A percentile compares a stretch with the other conserved stretches of the same genome.
These are phyloP conservation scores for Brachionus plicatilis DNA, from an alignment of 1,140 invertebrate genomes.

Conservation along the genomic window DNA sequence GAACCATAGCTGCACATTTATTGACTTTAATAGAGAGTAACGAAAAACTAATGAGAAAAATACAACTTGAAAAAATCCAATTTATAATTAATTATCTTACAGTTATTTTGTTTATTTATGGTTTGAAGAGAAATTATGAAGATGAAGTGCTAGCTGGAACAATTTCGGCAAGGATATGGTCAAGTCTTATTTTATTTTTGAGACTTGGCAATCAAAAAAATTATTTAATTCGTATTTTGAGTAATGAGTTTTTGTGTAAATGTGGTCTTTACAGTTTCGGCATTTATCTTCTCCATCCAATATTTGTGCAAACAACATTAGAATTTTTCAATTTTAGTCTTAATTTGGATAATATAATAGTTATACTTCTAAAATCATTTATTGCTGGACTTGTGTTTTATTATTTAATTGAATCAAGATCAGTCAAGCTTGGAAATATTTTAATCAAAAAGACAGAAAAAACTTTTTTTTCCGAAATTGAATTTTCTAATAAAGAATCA, in stretches of 20 bases:
- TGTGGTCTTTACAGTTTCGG: constrained; percentile 25
- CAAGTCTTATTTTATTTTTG: background rate
- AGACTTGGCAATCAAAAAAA: background rate
- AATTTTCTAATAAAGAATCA: background rate
- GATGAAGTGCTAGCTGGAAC: background rate
- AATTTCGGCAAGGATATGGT: background rate
- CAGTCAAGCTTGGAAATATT: background rate
- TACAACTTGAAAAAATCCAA: background rate
- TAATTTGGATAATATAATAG: background rate
- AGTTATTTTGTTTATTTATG: background rate
- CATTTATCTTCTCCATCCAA: constrained; percentile 18
- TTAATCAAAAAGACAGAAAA: background rate
- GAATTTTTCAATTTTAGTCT: background rate
- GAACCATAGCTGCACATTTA: background rate
- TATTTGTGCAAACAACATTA: constrained; percentile 17
- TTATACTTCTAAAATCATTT: background rate
- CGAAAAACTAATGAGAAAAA: background rate
- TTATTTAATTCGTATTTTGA: background rate
- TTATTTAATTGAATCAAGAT: background rate
- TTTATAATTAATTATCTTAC: background rate
- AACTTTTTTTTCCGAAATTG: background rate
- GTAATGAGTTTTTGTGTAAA: background rate
- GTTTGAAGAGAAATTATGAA: background rate
- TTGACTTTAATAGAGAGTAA: background rate
- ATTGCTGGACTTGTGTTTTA: background rate